These are phyloP conservation scores for Gymnodraco acuticeps DNA, from an alignment of 2,797 vertebrate species.

Conservation along the genomic window DNA sequence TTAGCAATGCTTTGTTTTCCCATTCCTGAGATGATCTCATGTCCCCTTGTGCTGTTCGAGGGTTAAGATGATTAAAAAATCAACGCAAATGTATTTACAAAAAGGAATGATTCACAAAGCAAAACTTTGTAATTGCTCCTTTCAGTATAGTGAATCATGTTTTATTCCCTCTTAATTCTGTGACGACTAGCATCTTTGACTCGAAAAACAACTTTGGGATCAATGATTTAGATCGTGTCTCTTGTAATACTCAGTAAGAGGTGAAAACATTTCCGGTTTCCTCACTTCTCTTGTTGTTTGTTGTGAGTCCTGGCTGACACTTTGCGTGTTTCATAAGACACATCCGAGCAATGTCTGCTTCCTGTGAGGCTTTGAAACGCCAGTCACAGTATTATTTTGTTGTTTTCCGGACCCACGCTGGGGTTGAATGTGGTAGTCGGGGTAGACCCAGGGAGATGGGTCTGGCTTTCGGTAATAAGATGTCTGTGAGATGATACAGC, in stretches of 20 bases:
- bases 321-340: constrained; percentile 69
- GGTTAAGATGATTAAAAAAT: constrained; percentile 59
- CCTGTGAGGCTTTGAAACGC: constrained; percentile 59
- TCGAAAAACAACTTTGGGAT: constrained; percentile 64
- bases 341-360: constrained; percentile 70
- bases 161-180: constrained; percentile 47
- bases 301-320: constrained; percentile 67
- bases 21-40: constrained; percentile 43
- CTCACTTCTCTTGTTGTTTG: constrained; percentile 76
- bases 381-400: constrained; percentile 49
- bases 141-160: constrained; percentile 56
- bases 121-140: constrained; percentile 42
- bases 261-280: constrained; percentile 55
- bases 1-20: constrained; percentile 40
- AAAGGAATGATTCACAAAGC: constrained; percentile 46
- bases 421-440: constrained; percentile 59
- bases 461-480: constrained; percentile 78
- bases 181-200: constrained; percentile 30
- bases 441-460: constrained; percentile 87
- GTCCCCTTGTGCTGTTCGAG: constrained; percentile 31
- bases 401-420: constrained; percentile 56
- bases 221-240: constrained; percentile 48
- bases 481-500: constrained; percentile 82
- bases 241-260: constrained; percentile 57
- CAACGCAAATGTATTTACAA: constrained; percentile 44